Evolutionary conservation across 2,113 vertebrate genomes (phyloP).

Genomic region (Clupea harengus): DNA sequence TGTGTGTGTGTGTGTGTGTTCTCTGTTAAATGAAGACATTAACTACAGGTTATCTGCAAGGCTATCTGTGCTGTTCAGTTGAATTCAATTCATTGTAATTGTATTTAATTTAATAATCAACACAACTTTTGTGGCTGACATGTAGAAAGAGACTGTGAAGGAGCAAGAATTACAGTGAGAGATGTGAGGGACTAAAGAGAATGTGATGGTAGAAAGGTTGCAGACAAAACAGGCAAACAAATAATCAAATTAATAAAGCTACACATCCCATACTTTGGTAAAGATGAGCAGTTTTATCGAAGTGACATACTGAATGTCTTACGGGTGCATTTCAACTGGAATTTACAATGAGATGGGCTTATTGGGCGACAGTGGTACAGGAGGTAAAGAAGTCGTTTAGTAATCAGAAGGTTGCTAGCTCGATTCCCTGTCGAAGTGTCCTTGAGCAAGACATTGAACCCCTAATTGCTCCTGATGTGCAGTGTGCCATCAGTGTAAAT

Average conservation of each 20-base stretch:
- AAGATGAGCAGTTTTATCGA: constrained; percentile 12
- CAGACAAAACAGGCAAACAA: background rate
- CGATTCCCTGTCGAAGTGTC: too few species aligned
- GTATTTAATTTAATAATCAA: background rate
- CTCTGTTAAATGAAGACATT: background rate
- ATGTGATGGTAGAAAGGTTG: background rate
- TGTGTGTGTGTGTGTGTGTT: background rate
- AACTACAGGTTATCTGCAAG: too few species aligned
- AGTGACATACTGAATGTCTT: background rate
- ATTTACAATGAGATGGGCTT: too few species aligned
- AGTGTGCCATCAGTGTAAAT: too few species aligned
- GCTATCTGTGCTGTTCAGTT: too few species aligned
- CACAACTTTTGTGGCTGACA: background rate
- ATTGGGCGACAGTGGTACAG: too few species aligned
- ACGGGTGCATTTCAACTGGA: too few species aligned
- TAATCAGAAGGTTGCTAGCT: too few species aligned
- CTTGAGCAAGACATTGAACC: too few species aligned
- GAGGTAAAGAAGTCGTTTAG: too few species aligned
- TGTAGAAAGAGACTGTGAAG: background rate
- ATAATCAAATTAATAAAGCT: background rate
- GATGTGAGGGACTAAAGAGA: background rate
- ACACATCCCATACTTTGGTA: background rate
- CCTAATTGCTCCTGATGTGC: too few species aligned
- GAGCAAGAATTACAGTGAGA: too few species aligned
- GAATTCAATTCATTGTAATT: background rate